A percentile compares a stretch with the other conserved stretches of the same genome.
Conservation (phyloP, 2,797 vertebrate species). For the Acanthurus tractus region DNA sequence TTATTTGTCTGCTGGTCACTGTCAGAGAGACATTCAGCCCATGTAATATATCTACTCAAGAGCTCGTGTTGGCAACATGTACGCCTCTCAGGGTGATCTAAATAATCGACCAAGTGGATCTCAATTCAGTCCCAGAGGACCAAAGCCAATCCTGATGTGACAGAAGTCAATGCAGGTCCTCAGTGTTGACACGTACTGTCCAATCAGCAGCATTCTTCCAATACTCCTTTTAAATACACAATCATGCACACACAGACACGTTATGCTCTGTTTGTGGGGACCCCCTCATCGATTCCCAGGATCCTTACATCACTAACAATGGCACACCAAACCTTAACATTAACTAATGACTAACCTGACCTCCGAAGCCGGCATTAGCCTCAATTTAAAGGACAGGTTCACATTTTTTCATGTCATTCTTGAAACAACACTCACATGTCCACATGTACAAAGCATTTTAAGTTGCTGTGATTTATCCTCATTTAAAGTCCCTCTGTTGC, state of each 20-base stretch:
- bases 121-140: constrained; percentile 42
- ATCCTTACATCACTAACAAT: not conserved
- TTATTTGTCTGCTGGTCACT: constrained; percentile 23
- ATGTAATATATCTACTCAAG: constrained; percentile 44
- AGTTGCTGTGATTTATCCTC: not conserved
- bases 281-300: constrained; percentile 19
- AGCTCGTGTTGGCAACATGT: constrained; percentile 31
- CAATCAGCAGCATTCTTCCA: constrained; percentile 36
- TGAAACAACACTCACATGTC: not conserved
- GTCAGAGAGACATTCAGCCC: constrained; percentile 28
- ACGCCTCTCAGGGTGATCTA: constrained; percentile 17
- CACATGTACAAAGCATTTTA: not conserved
- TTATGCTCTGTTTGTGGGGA: not conserved
- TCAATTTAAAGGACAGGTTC: constrained; percentile 1
- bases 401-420: not conserved
- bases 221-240: constrained; percentile 22
- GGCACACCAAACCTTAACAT: not conserved
- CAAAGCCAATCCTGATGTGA: constrained; percentile 53
- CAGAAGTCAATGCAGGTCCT: constrained; percentile 63
- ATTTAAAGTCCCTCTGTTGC: not conserved
- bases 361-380: not conserved
- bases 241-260: not conserved
- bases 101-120: constrained; percentile 63
- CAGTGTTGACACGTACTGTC: constrained; percentile 54
- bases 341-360: not conserved